Evolutionary conservation across 2,797 vertebrate species (phyloP).

Genomic region (Gymnoscopelus microlampas): DNA sequence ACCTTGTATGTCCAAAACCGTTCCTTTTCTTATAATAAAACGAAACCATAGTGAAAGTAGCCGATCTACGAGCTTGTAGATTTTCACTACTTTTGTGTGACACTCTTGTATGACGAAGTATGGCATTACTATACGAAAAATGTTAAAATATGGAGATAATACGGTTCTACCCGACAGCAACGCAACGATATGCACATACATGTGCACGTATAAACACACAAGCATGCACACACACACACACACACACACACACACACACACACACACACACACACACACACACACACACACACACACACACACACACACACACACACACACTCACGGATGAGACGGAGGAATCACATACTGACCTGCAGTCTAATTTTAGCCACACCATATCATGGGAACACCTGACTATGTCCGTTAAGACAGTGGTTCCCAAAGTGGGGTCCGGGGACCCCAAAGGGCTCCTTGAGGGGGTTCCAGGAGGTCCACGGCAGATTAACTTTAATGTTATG

Average conservation of each 20-base stretch:
- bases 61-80: no score
- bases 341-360: conserved; percentile 66
- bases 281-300: conserved; percentile 19
- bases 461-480: no score
- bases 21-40: no score
- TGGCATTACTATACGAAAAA: no score
- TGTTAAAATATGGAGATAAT: no score
- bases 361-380: conserved; percentile 68
- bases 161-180: no score
- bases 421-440: background rate
- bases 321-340: conserved; percentile 55
- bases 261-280: conserved; percentile 22
- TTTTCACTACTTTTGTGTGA: background rate
- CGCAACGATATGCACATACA: no score
- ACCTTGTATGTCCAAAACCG: no score
- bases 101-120: background rate
- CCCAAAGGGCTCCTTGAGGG: background rate
- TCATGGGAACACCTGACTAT: conserved; percentile 67
- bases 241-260: conserved; percentile 1
- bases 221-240: conserved; percentile 22
- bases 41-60: no score
- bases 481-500: no score
- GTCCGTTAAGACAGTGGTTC: conserved; percentile 44
- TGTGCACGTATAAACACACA: conserved; percentile 5
- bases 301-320: conserved; percentile 14